phyloP scores from a whole-genome alignment of 2,888 invertebrate genomes.

The Labia minor region DNA sequence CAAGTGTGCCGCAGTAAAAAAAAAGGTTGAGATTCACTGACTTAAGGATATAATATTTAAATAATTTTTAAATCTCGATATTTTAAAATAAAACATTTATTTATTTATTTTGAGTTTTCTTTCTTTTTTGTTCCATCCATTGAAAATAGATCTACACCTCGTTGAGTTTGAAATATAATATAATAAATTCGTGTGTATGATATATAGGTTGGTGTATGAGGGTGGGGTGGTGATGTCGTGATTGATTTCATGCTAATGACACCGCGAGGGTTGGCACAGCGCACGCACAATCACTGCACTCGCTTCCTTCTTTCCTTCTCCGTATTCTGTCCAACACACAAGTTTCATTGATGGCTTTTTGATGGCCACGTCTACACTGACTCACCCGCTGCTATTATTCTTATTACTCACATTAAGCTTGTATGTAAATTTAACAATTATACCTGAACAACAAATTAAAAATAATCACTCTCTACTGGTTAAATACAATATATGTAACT shows the following conservation, averaged over 20 bases:
- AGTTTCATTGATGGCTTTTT: slow-evolving; percentile 2
- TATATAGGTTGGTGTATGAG: not conserved
- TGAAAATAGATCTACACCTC: too few species aligned
- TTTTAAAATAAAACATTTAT: too few species aligned
- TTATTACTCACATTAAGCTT: not conserved
- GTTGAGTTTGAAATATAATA: too few species aligned
- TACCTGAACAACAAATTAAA: not conserved
- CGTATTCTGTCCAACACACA: not conserved
- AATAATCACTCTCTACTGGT: too few species aligned
- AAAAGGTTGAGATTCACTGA: too few species aligned
- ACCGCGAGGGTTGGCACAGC: not conserved
- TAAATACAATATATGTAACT: too few species aligned
- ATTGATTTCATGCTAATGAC: slow-evolving; percentile 13
- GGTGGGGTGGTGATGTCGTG: slow-evolving; percentile 1
- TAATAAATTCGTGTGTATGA: too few species aligned
- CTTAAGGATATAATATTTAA: too few species aligned
- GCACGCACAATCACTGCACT: not conserved
- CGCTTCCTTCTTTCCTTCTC: not conserved
- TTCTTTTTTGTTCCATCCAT: too few species aligned
- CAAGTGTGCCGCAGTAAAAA: too few species aligned
- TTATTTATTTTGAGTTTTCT: too few species aligned
- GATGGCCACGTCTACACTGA: slow-evolving; percentile 4
- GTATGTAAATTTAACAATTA: slow-evolving; percentile 13
- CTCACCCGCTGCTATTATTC: not conserved
- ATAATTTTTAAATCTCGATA: too few species aligned